Evolutionary conservation across 2,888 invertebrate species (phyloP), one percentile per base, ranked within the genome.

Genomic region (Melinaea menophilus): DNA sequence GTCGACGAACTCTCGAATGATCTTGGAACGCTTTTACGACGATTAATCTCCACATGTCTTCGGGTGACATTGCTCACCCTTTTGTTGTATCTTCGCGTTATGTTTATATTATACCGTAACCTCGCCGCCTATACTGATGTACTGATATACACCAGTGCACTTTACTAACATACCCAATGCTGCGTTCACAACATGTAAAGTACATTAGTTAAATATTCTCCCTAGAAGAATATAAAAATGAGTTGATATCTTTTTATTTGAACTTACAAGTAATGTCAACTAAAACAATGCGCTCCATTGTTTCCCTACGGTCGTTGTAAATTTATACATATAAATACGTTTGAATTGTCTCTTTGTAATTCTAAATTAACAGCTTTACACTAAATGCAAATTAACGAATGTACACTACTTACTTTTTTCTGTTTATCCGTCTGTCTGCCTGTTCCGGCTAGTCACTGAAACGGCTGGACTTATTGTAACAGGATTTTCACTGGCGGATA

Each of bases 11-110:
- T 86, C 85, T 76, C 75, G 79, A 84, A 80, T 87, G 87, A 85
- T 90, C 89, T 90, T 88, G 88, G 81, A 85, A 85, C 86, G 84
- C 83, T 87, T 88, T 86, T 85, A 85, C 82, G 79, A 75, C 84
- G 85, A 88, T 90, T 88, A 88, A 89, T 86, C 84, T 84, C 79
- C 71, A 71, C 79, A 81, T 79, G 77, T 80, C 79, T 70, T 80
- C 73, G 71, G 74, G 75, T 76, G 77, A 74, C 76, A 75, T 77
- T 72, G 70, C 74, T 76, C 71, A 70, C 71, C 72, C 73, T 70
- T 74, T 74, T 67, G 65, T 70, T 64, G 68, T 63, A 46, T 59
- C 60, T 63, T 61, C 56, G 41, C 56, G 45, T 55, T 47, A 41
- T 56, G 56, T 51, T 57, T 54, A 58, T 61, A 51, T 7, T 7